Percentiles rank a stretch among this genome's conserved stretches.
Evolutionary conservation across 2,888 invertebrate genomes (phyloP).

Genomic region (Gonocerus acuteangulatus): DNA sequence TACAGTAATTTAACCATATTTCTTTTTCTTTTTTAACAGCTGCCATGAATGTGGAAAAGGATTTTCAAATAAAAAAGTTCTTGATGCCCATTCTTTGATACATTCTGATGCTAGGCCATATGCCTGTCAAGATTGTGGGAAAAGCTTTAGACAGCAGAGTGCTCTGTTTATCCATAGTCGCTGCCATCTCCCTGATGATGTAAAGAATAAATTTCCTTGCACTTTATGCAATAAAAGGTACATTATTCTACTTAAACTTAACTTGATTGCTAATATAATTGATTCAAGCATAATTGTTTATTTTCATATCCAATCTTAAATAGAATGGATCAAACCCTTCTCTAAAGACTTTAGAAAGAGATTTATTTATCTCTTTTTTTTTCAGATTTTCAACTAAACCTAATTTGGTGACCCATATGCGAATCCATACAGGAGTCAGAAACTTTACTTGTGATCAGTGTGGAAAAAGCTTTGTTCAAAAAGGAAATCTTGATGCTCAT

Average conservation of each 20-base stretch:
- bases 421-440: conserved; percentile 41
- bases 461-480: conserved; percentile 41
- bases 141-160: conserved; percentile 51
- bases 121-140: conserved; percentile 50
- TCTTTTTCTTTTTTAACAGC: too few species aligned
- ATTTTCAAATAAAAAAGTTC: conserved; percentile 48
- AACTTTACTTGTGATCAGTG: conserved; percentile 42
- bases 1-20: too few species aligned
- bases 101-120: conserved; percentile 50
- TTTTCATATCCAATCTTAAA: background rate
- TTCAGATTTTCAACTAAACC: conserved; percentile 41
- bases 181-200: conserved; percentile 51
- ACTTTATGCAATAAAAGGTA: conserved; percentile 52
- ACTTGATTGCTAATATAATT: background rate
- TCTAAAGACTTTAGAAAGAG: too few species aligned
- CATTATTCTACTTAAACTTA: conserved; percentile 12
- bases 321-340: background rate
- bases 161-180: conserved; percentile 50
- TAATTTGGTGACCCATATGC: conserved; percentile 39
- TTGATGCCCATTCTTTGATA: conserved; percentile 47
- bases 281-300: too few species aligned
- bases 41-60: conserved; percentile 52
- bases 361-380: background rate
- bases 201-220: conserved; percentile 53
- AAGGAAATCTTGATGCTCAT: conserved; percentile 40